Evolutionary conservation across 2,113 vertebrate species (phyloP), one percentile per base, ranked within the genome.

Genomic region (Rissa tridactyla): DNA sequence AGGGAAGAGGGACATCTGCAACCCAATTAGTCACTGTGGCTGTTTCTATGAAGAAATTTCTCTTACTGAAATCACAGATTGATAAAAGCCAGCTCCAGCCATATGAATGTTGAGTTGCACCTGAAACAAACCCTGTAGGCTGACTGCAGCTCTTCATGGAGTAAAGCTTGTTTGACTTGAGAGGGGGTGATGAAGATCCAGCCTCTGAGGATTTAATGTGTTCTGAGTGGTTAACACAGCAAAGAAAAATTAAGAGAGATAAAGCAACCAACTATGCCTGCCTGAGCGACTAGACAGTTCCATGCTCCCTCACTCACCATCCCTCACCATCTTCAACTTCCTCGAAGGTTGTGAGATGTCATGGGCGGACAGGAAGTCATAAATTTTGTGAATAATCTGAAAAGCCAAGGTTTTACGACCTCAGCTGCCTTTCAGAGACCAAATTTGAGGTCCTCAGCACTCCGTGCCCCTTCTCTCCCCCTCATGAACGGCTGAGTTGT

Each of bases 401-500:
- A 70, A 46, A 3, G 1, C 30, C 3, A 3, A n/a, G 46, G 6
- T 47, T 90, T 27, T 40, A 8, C 66, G 66, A 61, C 51, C 20
- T 73, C 27, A 6, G 16, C 17, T 86, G 69, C n/a, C 44, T 70
- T 82, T 82, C 88, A 80, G 75, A 55, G 32, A 34, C 15, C 40
- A 57, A 16, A 29, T 6, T 10, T 19, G 25, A 72, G 32, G 26
- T 64, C 5, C 16, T 66, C 16, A 62, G 21, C 38, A 10, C 0
- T 0, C 61, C 4, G 0, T 34, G 21, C 5, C 49, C 19, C 52
- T 70, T 55, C 30, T 54, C 19, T 57, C 4, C 23, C 30, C 29
- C 34, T 55, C 40, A 14, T 2, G 2, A 23, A 3, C 0, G 0
- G 4, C 15, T 73, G 40, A 22, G 36, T n/a, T 17, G 9, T 14